phyloP scores from a whole-genome alignment of 2,797 vertebrate species.

The Hemibagrus guttatus region DNA sequence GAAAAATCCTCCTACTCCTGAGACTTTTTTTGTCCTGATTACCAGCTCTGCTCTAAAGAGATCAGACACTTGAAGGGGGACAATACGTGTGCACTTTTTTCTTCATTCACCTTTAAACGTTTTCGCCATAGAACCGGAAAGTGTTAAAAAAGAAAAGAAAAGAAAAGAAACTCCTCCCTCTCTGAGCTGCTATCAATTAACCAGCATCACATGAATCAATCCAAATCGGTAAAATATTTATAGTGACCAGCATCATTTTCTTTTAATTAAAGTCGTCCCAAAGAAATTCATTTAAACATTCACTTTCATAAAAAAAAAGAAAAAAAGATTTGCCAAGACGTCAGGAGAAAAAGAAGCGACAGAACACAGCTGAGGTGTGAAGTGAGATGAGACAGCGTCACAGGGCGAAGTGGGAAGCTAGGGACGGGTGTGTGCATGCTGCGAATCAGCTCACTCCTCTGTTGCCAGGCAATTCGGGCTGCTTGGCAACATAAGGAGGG shows the following conservation, averaged over 20 bases:
- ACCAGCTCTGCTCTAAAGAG: no score
- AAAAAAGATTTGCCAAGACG: background rate
- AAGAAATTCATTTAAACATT: background rate
- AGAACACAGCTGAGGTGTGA: slow-evolving; percentile 36
- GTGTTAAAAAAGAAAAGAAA: background rate
- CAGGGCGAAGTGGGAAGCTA: slow-evolving; percentile 42
- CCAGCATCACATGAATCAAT: background rate
- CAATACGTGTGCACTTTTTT: no score
- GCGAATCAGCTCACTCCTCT: slow-evolving; percentile 67
- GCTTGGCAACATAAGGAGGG: slow-evolving; percentile 56
- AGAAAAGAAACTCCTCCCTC: background rate
- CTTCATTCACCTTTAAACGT: background rate
- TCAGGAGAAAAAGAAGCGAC: slow-evolving; percentile 11
- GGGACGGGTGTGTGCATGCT: slow-evolving; percentile 42
- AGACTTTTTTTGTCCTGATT: no score
- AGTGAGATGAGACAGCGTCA: slow-evolving; percentile 26
- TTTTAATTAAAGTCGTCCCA: no score
- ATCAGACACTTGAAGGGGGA: no score
- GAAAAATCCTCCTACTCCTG: no score
- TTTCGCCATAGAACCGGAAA: background rate
- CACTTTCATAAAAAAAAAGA: background rate
- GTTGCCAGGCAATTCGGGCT: slow-evolving; percentile 67
- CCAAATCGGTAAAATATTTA: background rate
- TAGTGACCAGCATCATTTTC: background rate
- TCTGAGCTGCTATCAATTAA: background rate